These are phyloP conservation scores for Rutpela maculata DNA, from an alignment of 2,888 invertebrate genomes.

Conservation along the genomic window DNA sequence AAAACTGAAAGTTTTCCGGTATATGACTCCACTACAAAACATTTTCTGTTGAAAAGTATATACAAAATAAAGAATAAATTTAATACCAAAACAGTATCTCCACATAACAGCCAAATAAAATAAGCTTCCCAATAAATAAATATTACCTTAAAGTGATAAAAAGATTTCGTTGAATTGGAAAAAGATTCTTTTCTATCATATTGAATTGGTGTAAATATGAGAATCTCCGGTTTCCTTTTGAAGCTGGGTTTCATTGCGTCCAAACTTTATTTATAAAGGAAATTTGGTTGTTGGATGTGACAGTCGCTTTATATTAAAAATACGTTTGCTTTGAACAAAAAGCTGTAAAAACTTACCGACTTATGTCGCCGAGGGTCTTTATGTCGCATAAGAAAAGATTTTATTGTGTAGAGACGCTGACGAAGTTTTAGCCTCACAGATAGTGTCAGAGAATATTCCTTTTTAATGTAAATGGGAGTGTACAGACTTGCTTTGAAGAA, in stretches of 20 bases:
- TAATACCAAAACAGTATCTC: not conserved
- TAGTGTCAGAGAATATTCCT: not conserved
- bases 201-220: slow-evolving; percentile 14
- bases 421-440: not conserved
- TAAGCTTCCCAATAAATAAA: not conserved
- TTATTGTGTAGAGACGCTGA: not conserved
- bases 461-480: not conserved
- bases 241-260: slow-evolving; percentile 8
- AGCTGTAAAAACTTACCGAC: not conserved
- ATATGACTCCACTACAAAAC: too few relatives aligned
- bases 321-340: slow-evolving; percentile 9
- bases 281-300: not conserved
- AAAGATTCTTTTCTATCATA: not conserved
- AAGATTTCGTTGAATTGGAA: not conserved
- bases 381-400: not conserved
- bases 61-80: not conserved
- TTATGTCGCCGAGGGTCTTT: not conserved
- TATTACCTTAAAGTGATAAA: not conserved
- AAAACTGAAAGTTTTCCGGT: too few relatives aligned
- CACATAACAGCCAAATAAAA: not conserved
- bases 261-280: not conserved
- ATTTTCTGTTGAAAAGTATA: too few relatives aligned
- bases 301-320: slow-evolving; percentile 4
- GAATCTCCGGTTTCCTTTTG: not conserved
- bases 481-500: too few relatives aligned